These are phyloP conservation scores for Scotopteryx bipunctaria DNA, from an alignment of 2,888 invertebrate species.

Conservation along the genomic window DNA sequence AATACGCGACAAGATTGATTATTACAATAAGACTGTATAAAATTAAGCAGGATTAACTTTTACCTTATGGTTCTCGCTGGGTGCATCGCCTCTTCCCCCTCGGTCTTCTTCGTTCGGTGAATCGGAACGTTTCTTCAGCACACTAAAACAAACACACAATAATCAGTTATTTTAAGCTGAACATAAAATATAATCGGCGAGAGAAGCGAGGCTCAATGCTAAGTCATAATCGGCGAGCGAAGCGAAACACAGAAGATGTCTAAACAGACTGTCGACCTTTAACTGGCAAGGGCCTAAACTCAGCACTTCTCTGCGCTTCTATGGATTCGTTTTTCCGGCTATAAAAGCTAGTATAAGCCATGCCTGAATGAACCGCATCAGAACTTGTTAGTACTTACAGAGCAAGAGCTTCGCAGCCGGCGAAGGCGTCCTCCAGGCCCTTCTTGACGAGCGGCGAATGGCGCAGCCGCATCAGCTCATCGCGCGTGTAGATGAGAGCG, in stretches of 20 bases:
- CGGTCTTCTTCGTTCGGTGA: conserved; percentile 85
- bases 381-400: conserved; percentile 56
- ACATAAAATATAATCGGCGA: not conserved
- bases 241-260: not conserved
- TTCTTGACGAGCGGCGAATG: conserved; percentile 87
- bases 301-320: too few relatives aligned
- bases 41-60: conserved; percentile 19
- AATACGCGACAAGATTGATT: too few relatives aligned
- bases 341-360: conserved; percentile 26
- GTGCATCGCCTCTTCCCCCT: conserved; percentile 78
- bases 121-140: conserved; percentile 78
- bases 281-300: too few relatives aligned
- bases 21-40: not conserved
- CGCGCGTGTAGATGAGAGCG: conserved; percentile 84
- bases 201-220: not conserved
- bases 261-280: too few relatives aligned
- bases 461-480: conserved; percentile 88
- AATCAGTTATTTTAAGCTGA: not conserved
- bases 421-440: conserved; percentile 86
- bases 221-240: not conserved
- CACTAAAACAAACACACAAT: conserved; percentile 52
- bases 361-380: too few relatives aligned
- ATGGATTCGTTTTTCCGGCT: too few relatives aligned
- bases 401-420: conserved; percentile 68
- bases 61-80: conserved; percentile 82